Conservation (phyloP, 2,797 vertebrate genomes). For the Rhyacichthys aspro region DNA sequence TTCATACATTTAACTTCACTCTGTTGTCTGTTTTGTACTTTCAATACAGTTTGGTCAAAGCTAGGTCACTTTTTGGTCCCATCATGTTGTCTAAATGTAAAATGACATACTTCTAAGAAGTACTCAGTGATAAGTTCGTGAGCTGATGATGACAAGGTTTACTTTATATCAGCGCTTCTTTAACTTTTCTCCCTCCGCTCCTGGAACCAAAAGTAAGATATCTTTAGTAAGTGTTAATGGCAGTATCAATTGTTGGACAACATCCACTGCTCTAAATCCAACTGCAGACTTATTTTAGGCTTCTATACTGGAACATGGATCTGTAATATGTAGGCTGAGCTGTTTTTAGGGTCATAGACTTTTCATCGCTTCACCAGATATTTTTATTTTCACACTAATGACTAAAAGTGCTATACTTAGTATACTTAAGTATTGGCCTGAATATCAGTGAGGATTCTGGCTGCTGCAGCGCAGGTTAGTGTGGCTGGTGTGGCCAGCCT, state of each 20-base stretch:
- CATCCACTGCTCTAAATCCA: constrained; percentile 34
- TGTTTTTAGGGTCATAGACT: constrained; percentile 29
- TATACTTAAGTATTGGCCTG: constrained; percentile 1
- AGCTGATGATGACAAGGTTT: not conserved
- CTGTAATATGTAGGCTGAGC: constrained; percentile 11
- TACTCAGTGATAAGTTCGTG: not conserved
- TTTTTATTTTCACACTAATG: constrained; percentile 26
- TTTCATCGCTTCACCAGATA: constrained; percentile 13
- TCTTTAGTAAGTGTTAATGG: constrained; percentile 42
- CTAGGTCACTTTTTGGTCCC: no score
- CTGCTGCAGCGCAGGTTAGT: not conserved
- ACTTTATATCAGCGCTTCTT: not conserved
- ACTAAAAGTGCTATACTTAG: constrained; percentile 1
- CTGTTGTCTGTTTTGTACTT: not conserved
- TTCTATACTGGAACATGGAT: constrained; percentile 14
- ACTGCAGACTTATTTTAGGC: constrained; percentile 37
- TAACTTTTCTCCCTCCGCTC: not conserved
- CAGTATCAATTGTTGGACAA: constrained; percentile 38
- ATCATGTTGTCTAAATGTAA: not conserved
- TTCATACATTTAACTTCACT: not conserved
- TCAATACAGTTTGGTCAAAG: constrained; percentile 6
- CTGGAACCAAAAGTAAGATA: constrained; percentile 44
- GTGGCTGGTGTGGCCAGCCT: not conserved
- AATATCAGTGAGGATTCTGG: not conserved
- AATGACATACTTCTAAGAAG: not conserved